Conservation (phyloP, 2,113 vertebrate species). For the Bothrops jararaca region DNA sequence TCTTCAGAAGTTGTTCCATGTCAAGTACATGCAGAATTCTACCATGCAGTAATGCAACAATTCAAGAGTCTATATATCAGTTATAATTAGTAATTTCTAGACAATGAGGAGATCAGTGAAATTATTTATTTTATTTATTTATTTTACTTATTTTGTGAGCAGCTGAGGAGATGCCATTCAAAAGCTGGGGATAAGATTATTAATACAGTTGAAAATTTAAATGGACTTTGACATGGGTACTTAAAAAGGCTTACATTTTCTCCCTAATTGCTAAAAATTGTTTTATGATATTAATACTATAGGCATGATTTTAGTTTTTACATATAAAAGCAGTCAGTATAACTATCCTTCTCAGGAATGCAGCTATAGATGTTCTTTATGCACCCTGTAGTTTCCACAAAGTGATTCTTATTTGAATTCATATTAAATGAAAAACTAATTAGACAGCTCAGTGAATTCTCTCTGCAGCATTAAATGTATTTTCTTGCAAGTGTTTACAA, state of each 20-base stretch:
- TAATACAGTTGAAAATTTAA: background rate
- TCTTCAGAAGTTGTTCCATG: background rate
- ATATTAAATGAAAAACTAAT: conserved; percentile 37
- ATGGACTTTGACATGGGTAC: background rate
- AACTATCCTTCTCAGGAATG: background rate
- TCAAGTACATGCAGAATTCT: background rate
- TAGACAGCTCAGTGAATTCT: conserved; percentile 6
- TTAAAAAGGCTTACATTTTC: background rate
- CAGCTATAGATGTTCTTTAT: conserved; percentile 5
- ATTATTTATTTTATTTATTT: too few relatives aligned
- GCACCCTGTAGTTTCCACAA: background rate
- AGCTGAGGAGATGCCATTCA: background rate
- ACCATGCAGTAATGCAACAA: background rate
- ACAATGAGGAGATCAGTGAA: background rate
- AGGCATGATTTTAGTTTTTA: background rate
- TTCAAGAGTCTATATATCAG: background rate
- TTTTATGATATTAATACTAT: background rate
- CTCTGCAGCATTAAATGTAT: conserved; percentile 26
- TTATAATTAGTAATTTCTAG: background rate
- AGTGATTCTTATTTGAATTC: conserved; percentile 14
- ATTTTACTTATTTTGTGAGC: background rate
- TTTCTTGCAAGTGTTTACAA: conserved; percentile 31
- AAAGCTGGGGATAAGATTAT: background rate
- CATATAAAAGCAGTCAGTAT: background rate
- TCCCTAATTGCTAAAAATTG: background rate